Conservation (phyloP, 2,113 vertebrate genomes). For the Myocastor coypus region DNA sequence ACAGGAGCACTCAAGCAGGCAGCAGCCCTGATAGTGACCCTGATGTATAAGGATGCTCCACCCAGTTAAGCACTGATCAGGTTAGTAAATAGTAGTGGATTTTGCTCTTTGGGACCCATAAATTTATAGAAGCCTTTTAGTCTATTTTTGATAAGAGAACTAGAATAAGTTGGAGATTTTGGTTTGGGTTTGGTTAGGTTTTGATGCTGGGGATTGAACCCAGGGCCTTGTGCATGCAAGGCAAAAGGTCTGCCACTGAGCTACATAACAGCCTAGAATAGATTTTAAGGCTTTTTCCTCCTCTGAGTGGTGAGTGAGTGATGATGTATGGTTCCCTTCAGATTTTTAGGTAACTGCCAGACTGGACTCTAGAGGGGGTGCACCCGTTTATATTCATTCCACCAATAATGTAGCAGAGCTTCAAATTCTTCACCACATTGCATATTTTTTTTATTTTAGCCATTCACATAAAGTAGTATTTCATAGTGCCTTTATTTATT, state of each 20-base stretch:
- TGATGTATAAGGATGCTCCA: conserved; percentile 92
- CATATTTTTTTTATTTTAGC: neutral
- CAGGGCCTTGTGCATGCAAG: neutral
- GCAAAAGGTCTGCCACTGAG: neutral
- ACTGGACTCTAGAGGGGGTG: neutral
- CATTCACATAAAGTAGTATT: neutral
- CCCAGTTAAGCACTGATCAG: conserved; percentile 90
- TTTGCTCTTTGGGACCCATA: neutral
- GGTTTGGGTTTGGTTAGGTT: neutral
- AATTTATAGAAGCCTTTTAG: neutral
- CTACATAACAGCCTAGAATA: neutral
- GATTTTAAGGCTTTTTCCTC: neutral
- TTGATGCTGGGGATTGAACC: neutral
- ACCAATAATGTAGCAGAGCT: neutral
- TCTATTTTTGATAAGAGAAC: conserved; percentile 6
- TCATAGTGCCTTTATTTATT: neutral
- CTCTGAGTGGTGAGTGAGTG: neutral
- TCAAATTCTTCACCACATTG: neutral
- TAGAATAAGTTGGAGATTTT: neutral
- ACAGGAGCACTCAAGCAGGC: conserved; percentile 83
- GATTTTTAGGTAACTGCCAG: neutral
- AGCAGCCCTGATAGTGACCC: conserved; percentile 87
- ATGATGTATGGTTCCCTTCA: neutral
- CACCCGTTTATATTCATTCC: neutral
- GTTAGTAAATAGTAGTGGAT: conserved; percentile 81